A percentile compares a stretch with the other conserved stretches of the same genome.
phyloP scores from a whole-genome alignment of 2,113 vertebrate genomes.

The Dolichallabes microphthalmus region DNA sequence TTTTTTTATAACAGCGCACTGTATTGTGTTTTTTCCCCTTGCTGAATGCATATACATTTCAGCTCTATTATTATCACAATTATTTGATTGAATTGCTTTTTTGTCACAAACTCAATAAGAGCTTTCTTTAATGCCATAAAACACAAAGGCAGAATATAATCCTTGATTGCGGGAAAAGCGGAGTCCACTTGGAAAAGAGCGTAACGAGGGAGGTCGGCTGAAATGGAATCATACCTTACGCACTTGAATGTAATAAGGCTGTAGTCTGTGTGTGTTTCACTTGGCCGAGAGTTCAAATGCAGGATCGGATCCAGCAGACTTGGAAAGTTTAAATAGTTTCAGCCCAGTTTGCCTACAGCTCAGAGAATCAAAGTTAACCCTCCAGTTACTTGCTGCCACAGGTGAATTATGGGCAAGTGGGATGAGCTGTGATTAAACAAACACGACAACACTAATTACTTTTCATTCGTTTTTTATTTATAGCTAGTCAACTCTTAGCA shows the following conservation, averaged over 20 bases:
- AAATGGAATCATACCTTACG: slow-evolving; percentile 75
- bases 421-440: not conserved
- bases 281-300: slow-evolving; percentile 76
- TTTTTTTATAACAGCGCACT: not conserved
- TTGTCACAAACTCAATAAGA: slow-evolving; percentile 52
- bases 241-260: slow-evolving; percentile 77
- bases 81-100: not conserved
- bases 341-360: slow-evolving; percentile 67
- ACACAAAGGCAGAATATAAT: slow-evolving; percentile 59
- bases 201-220: slow-evolving; percentile 61
- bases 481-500: not conserved
- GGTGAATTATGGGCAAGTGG: not conserved
- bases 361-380: slow-evolving; percentile 61
- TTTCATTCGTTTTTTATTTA: not conserved
- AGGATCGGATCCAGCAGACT: slow-evolving; percentile 69
- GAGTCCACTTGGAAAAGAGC: slow-evolving; percentile 70
- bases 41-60: not conserved
- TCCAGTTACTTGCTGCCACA: slow-evolving; percentile 19
- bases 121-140: slow-evolving; percentile 52
- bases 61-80: not conserved
- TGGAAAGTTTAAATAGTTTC: slow-evolving; percentile 66
- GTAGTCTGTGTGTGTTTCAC: slow-evolving; percentile 73
- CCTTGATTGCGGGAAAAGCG: slow-evolving; percentile 56
- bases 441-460: not conserved
- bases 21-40: too few relatives aligned